These are phyloP conservation scores for Drosophila kepulauana DNA, from an alignment of 1,140 invertebrate species.

Conservation along the genomic window DNA sequence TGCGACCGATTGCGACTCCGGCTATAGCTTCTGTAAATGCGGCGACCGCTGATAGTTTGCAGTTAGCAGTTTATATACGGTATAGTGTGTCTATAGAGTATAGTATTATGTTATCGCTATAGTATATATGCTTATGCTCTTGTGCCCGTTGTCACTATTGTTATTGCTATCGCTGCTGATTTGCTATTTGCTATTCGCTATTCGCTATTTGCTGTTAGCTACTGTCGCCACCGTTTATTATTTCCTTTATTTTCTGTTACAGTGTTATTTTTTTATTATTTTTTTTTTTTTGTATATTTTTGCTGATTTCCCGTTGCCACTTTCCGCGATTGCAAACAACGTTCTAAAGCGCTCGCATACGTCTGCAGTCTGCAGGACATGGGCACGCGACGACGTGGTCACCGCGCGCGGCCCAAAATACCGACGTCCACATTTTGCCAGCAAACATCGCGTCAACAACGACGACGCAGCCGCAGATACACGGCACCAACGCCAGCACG, in stretches of 20 bases:
- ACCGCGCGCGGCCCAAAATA: constrained; percentile 22
- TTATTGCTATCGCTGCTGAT: constrained; percentile 17
- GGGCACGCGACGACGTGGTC: constrained; percentile 47
- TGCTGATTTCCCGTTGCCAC: constrained; percentile 53
- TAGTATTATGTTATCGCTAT: constrained; percentile 26
- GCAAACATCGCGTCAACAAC: constrained; percentile 29
- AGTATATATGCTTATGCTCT: background rate
- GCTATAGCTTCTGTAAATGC: constrained; percentile 9
- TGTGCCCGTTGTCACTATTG: constrained; percentile 20
- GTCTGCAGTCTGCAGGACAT: constrained; percentile 75
- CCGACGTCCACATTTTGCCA: constrained; percentile 2
- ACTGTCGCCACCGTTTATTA: constrained; percentile 52
- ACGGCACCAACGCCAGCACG: background rate
- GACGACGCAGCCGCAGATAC: constrained; percentile 56
- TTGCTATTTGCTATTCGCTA: too few relatives aligned
- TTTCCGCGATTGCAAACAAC: constrained; percentile 79
- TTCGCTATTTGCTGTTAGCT: background rate
- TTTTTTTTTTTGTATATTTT: background rate
- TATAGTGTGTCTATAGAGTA: constrained; percentile 7
- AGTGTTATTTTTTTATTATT: background rate
- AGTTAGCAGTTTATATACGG: constrained; percentile 2
- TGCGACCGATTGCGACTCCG: constrained; percentile 28
- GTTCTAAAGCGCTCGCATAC: constrained; percentile 80
- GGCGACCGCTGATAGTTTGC: constrained; percentile 46
- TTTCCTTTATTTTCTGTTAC: constrained; percentile 22